A percentile compares a stretch with the other conserved stretches of the same genome.
Evolutionary conservation across 2,888 invertebrate species (phyloP).

Genomic region (Cylindroiulus punctatus): DNA sequence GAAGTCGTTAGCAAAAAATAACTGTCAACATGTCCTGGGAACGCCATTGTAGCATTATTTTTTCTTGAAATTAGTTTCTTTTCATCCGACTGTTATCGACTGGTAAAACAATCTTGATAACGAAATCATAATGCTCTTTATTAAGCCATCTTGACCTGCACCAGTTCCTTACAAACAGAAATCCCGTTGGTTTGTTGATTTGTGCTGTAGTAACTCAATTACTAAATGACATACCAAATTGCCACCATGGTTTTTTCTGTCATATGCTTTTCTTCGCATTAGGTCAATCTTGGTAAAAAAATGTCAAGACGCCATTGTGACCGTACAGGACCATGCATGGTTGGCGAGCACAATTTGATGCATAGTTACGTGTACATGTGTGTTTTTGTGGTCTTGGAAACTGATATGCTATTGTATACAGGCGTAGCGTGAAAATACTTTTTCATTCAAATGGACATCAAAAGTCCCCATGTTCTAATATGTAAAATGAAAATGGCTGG

Average conservation of each 20-base stretch:
- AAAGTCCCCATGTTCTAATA: too few species aligned
- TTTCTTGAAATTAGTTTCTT: neutral
- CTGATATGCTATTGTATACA: too few species aligned
- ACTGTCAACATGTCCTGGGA: neutral
- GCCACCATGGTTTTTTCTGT: neutral
- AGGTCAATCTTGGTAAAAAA: too few species aligned
- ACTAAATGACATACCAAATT: neutral
- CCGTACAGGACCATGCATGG: too few species aligned
- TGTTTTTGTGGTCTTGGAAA: too few species aligned
- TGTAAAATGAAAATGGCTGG: too few species aligned
- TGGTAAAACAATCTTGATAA: neutral
- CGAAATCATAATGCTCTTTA: neutral
- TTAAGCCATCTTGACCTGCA: neutral
- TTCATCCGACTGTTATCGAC: neutral
- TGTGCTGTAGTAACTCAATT: neutral
- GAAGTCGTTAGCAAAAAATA: conserved; percentile 9
- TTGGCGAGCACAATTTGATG: too few species aligned
- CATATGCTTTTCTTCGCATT: too few species aligned
- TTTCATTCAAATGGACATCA: too few species aligned
- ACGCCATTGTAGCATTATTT: neutral
- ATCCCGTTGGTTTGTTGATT: neutral
- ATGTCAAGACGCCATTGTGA: too few species aligned
- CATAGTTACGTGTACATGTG: too few species aligned
- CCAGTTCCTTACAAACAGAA: neutral
- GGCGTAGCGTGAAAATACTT: too few species aligned